Percentiles rank a stretch among this genome's conserved stretches.
These are phyloP conservation scores for Cheilosia vulpina DNA, from an alignment of 2,888 invertebrate species.

Conservation along the genomic window DNA sequence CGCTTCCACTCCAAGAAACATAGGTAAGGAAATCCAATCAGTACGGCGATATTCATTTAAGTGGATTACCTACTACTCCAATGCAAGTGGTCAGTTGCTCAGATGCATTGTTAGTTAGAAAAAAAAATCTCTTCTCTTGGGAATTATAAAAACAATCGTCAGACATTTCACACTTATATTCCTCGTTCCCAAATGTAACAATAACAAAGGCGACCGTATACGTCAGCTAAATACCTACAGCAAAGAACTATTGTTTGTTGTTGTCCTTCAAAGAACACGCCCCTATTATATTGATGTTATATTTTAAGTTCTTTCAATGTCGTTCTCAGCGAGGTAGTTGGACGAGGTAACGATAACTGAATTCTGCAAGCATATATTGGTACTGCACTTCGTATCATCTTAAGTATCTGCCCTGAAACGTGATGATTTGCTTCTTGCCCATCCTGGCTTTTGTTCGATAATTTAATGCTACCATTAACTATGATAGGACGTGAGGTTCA, in stretches of 20 bases:
- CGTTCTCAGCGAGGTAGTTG: slow-evolving; percentile 9
- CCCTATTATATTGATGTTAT: slow-evolving; percentile 19
- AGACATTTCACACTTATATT: not conserved
- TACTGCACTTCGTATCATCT: not conserved
- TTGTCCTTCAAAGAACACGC: not conserved
- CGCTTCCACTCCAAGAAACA: too few relatives aligned
- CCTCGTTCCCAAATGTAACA: slow-evolving; percentile 1
- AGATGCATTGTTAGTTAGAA: not conserved
- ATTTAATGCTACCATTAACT: slow-evolving; percentile 7
- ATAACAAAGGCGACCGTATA: not conserved
- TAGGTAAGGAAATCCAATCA: too few relatives aligned
- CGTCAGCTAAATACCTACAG: slow-evolving; percentile 14
- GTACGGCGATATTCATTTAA: not conserved
- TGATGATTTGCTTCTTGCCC: not conserved
- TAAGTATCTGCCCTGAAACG: slow-evolving; percentile 7
- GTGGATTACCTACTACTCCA: not conserved
- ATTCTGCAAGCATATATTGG: slow-evolving; percentile 1
- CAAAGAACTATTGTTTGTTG: not conserved
- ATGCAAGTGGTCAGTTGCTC: not conserved
- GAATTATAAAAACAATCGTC: not conserved
- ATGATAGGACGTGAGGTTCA: slow-evolving; percentile 12
- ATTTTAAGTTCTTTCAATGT: slow-evolving; percentile 13
- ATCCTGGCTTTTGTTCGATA: not conserved
- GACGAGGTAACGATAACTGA: slow-evolving; percentile 10
- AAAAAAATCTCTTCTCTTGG: not conserved